Percentiles rank a stretch among this genome's conserved stretches.
phyloP scores from a whole-genome alignment of 2,888 invertebrate genomes.

The Meta bourneti region DNA sequence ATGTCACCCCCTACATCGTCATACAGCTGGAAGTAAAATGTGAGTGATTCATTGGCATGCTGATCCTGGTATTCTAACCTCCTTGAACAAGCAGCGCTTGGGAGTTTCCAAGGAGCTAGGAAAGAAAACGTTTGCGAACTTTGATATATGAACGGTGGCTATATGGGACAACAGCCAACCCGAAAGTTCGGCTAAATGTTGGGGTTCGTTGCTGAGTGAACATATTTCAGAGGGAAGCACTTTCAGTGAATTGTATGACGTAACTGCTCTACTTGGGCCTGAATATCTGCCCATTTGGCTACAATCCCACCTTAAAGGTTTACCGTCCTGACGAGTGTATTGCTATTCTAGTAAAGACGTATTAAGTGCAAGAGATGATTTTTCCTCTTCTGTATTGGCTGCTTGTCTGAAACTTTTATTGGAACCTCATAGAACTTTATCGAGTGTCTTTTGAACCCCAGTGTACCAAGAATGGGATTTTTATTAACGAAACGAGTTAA shows the following conservation, averaged over 20 bases:
- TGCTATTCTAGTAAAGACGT: constrained; percentile 53
- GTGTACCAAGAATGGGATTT: too few relatives aligned
- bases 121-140: constrained; percentile 16
- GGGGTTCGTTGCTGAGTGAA: constrained; percentile 60
- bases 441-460: too few relatives aligned
- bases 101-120: neutral
- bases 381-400: neutral
- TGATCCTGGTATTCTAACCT: too few relatives aligned
- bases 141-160: constrained; percentile 32
- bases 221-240: constrained; percentile 47
- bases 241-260: constrained; percentile 60
- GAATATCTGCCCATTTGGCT: constrained; percentile 68
- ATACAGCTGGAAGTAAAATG: too few relatives aligned
- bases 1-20: too few relatives aligned
- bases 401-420: too few relatives aligned
- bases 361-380: neutral
- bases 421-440: too few relatives aligned
- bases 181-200: constrained; percentile 40
- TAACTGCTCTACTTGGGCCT: constrained; percentile 55
- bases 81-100: neutral
- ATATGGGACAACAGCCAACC: constrained; percentile 40
- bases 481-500: too few relatives aligned
- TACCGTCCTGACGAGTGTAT: constrained; percentile 44
- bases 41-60: too few relatives aligned
- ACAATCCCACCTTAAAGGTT: constrained; percentile 25